These are phyloP conservation scores for Porites divaricata DNA, from an alignment of 92 coral and sea anemone genomes.

Conservation along the genomic window DNA sequence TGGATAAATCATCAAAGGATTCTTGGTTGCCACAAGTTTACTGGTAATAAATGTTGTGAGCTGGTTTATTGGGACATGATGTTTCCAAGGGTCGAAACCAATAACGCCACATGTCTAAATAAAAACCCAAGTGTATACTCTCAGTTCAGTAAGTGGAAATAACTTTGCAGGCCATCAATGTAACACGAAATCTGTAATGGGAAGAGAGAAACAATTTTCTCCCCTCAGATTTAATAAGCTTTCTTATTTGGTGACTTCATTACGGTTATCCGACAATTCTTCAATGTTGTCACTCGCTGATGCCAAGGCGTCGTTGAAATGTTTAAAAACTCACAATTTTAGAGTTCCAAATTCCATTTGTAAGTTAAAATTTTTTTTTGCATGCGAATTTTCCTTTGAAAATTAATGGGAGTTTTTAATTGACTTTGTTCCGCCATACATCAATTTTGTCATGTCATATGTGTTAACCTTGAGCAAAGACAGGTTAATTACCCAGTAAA, in stretches of 20 bases:
- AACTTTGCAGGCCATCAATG: constrained; percentile 10
- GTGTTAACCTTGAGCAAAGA: not conserved
- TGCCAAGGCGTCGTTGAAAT: not conserved
- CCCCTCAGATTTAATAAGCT: not conserved
- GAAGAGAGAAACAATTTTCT: not conserved
- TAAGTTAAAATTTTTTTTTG: not conserved
- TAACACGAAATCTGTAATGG: not conserved
- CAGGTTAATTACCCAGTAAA: not conserved
- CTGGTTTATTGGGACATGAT: constrained; percentile 33
- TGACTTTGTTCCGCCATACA: not conserved
- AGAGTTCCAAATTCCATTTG: not conserved
- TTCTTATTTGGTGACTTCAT: constrained; percentile 45
- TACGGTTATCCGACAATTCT: constrained; percentile 5
- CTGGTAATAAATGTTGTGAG: constrained; percentile 80
- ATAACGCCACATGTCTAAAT: constrained; percentile 30
- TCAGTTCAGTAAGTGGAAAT: not conserved
- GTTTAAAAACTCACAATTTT: not conserved
- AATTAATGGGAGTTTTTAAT: not conserved
- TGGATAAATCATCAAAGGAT: not conserved
- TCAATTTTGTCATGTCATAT: not conserved
- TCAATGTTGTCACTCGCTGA: not conserved
- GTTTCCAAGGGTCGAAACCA: constrained; percentile 22
- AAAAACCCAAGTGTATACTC: constrained; percentile 49
- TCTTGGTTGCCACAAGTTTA: not conserved
- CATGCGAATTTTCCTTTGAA: not conserved